A percentile compares a stretch with the other conserved stretches of the same genome.
These are phyloP conservation scores for Phrixothrix hirtus DNA, from an alignment of 2,888 invertebrate species.

Conservation along the genomic window DNA sequence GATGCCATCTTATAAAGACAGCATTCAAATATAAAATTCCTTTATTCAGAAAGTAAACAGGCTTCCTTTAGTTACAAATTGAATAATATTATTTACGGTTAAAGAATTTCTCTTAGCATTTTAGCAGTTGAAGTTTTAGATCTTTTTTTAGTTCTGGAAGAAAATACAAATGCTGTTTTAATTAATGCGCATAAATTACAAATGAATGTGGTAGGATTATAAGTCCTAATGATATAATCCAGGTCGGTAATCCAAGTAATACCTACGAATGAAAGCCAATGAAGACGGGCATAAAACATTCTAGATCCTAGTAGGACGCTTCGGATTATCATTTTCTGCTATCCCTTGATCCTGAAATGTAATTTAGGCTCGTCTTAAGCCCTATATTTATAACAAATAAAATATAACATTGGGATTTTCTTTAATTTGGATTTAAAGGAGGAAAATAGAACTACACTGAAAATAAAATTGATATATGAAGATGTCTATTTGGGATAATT, in stretches of 20 bases:
- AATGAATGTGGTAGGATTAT: constrained; percentile 48
- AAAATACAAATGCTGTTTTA: constrained; percentile 21
- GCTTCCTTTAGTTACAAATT: constrained; percentile 10
- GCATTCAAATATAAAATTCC: constrained; percentile 10
- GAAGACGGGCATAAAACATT: constrained; percentile 50
- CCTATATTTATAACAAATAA: constrained; percentile 25
- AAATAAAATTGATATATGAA: too few relatives aligned
- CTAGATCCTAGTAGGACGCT: constrained; percentile 42
- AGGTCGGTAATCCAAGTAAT: constrained; percentile 49
- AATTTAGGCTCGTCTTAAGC: constrained; percentile 27
- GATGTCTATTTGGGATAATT: too few relatives aligned
- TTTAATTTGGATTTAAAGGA: too few relatives aligned
- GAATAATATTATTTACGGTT: too few relatives aligned
- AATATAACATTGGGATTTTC: constrained; percentile 33
- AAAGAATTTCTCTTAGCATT: too few relatives aligned
- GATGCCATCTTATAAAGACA: constrained; percentile 25
- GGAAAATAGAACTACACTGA: too few relatives aligned
- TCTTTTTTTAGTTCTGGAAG: constrained; percentile 1
- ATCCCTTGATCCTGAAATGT: constrained; percentile 25
- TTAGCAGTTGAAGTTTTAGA: too few relatives aligned
- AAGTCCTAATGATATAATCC: constrained; percentile 51
- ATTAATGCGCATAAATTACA: constrained; percentile 45
- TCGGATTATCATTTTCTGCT: constrained; percentile 42
- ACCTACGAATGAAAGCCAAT: constrained; percentile 50
- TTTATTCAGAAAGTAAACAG: constrained; percentile 9